Conservation (phyloP, 1,140 invertebrate genomes). For the Ruditapes philippinarum region DNA sequence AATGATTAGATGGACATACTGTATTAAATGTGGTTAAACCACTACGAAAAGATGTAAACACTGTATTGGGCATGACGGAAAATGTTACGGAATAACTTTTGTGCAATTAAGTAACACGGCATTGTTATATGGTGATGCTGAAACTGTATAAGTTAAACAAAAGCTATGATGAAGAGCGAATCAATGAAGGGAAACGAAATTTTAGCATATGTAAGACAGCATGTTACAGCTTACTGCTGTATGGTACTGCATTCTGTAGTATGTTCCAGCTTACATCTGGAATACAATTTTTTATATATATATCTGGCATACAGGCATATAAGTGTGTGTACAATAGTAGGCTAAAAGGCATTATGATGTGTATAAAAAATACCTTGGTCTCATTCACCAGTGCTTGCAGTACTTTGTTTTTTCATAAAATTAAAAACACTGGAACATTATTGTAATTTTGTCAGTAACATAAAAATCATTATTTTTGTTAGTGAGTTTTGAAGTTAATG, state of each 20-base stretch:
- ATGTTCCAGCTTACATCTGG: not conserved
- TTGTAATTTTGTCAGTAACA: not conserved
- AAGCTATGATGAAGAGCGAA: too few species aligned
- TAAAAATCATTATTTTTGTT: slow-evolving; percentile 16
- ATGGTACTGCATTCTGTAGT: not conserved
- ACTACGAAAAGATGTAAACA: not conserved
- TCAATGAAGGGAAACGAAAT: too few species aligned
- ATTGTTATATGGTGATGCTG: not conserved
- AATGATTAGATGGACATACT: not conserved
- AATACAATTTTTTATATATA: not conserved
- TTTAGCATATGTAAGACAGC: too few species aligned
- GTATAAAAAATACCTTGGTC: not conserved
- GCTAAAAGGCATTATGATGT: too few species aligned
- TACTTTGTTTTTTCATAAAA: too few species aligned
- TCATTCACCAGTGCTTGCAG: not conserved
- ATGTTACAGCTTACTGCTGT: too few species aligned
- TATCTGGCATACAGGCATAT: not conserved
- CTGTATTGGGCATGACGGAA: not conserved
- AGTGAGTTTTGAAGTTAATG: not conserved
- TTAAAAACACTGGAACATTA: too few species aligned
- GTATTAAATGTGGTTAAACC: slow-evolving; percentile 1
- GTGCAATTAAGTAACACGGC: not conserved
- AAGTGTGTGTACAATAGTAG: not conserved
- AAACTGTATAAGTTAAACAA: not conserved
- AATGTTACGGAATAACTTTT: not conserved